Percentiles rank a stretch among this genome's conserved stretches.
phyloP scores from a whole-genome alignment of 2,888 invertebrate genomes.

The Physocephala rufipes region DNA sequence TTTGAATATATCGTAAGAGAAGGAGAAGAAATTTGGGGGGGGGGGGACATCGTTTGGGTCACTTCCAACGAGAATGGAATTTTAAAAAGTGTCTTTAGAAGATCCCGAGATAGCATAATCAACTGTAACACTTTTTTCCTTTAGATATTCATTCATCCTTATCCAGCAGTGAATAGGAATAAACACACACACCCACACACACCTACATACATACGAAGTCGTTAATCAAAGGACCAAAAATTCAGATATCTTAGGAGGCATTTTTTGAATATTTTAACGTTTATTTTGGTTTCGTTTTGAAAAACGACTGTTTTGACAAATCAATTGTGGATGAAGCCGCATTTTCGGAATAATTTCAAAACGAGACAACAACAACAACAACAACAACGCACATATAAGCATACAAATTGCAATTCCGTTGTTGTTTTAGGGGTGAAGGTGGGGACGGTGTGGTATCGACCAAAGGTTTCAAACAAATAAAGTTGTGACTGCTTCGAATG shows the following conservation, averaged over 20 bases:
- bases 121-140: conserved; percentile 3
- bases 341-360: conserved; percentile 30
- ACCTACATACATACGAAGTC: neutral
- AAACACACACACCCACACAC: no score
- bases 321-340: conserved; percentile 50
- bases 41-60: neutral
- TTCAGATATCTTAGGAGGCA: conserved; percentile 2
- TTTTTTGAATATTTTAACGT: conserved; percentile 27
- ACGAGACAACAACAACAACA: conserved; percentile 14
- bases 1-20: conserved; percentile 23
- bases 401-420: conserved; percentile 54
- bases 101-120: neutral
- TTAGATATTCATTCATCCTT: neutral
- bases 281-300: conserved; percentile 5
- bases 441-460: no score
- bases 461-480: conserved; percentile 1
- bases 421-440: no score
- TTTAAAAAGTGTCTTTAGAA: conserved; percentile 34
- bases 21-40: neutral
- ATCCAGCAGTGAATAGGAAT: no score
- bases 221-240: conserved; percentile 29
- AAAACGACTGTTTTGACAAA: conserved; percentile 60
- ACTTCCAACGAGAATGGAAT: conserved; percentile 51
- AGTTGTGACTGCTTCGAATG: conserved; percentile 47
- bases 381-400: conserved; percentile 49